These are phyloP conservation scores for Petrocephalus microphthalmus DNA, from an alignment of 2,113 vertebrate genomes.

Conservation along the genomic window DNA sequence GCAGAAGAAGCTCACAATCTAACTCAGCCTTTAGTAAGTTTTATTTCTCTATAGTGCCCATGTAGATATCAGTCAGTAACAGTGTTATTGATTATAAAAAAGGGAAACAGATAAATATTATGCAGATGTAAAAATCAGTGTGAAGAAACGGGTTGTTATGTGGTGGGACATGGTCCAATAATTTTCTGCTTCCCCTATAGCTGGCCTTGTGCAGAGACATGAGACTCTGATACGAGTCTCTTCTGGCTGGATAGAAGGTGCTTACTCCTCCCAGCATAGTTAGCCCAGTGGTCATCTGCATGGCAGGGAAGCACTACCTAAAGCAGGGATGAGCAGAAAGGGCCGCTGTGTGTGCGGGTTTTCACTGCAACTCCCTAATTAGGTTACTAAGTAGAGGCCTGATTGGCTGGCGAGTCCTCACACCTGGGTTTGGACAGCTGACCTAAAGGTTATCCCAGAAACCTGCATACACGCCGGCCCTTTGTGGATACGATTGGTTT, in stretches of 20 bases:
- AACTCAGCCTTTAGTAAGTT: no score
- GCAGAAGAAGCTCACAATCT: neutral
- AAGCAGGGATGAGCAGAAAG: no score
- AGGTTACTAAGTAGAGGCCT: no score
- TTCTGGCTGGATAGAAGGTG: neutral
- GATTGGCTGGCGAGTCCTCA: no score
- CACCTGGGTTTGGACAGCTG: no score
- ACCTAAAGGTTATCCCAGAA: no score
- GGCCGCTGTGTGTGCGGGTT: no score
- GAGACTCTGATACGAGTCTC: constrained; percentile 1
- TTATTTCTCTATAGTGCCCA: neutral
- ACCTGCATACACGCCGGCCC: no score
- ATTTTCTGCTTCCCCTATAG: neutral
- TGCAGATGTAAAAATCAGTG: neutral
- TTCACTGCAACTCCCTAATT: no score
- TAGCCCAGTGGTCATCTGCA: neutral
- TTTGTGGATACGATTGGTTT: neutral
- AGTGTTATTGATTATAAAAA: neutral
- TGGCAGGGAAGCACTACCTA: no score
- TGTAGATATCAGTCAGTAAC: neutral
- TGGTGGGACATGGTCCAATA: neutral
- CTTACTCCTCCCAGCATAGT: neutral
- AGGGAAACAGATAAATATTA: neutral
- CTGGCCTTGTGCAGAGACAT: neutral
- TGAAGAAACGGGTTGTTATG: neutral